Evolutionary conservation across 2,113 vertebrate genomes (phyloP), one percentile per base, ranked within the genome.

Genomic region (Serinus canaria): DNA sequence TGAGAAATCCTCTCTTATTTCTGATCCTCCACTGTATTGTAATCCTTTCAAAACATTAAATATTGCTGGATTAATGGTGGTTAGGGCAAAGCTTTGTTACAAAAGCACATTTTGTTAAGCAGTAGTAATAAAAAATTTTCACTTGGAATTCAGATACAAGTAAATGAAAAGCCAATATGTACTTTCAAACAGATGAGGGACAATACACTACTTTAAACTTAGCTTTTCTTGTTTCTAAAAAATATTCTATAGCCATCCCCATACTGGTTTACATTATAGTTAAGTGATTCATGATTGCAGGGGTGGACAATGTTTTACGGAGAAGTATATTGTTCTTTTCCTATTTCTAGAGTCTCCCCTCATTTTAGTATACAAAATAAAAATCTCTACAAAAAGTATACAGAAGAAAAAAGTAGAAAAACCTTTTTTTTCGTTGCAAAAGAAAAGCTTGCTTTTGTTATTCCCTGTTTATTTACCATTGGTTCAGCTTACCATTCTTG

Each of bases 1-100:
- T 78, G 43, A 95, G 66, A 96, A 96, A 95, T 89, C 23, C 22
- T 86, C 12, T 77, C 30, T 83, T 87, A 83, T 81, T 97, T 96
- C 59, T 94, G 41, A 59, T 83, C 25, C 81, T 93, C 60, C 44
- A 75, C 60, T 47, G 19, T 47, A 81, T 23, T 89, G 10, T 83
- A 94, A 95, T 75, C 41, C 31, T 83, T 92, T 93, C 52, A 91
- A 81, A 25, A 78, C 31, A 73, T 69, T 86, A 95, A 90, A 72
- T 81, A 47, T 83, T 82, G 47, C 59, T 90, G 49, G 39, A 94
- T 91, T 94, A 82, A 90, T 66, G 49, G 21, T 33, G 64, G 46
- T 84, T 94, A 83, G 9, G 39, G 25, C 23, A 87, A 86, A 78
- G 13, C 2, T 78, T 81, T 85, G 39, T 19, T 83, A 53, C 13